Percentiles rank a stretch among this genome's conserved stretches.
Conservation (phyloP, 2,113 vertebrate genomes). For the Cisticola juncidis region DNA sequence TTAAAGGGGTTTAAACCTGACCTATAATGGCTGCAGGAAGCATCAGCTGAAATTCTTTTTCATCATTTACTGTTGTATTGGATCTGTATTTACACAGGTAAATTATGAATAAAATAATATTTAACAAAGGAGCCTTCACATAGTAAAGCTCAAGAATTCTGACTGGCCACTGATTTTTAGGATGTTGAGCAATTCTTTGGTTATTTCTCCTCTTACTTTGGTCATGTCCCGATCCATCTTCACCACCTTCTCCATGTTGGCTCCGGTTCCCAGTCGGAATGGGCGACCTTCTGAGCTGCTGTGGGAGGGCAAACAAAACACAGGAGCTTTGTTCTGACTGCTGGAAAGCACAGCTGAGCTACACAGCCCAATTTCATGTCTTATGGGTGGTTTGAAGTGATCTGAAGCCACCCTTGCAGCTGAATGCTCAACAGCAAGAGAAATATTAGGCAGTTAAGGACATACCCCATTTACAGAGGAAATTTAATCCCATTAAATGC, state of each 20-base stretch:
- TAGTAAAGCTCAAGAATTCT: neutral
- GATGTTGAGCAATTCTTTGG: neutral
- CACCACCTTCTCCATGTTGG: constrained; percentile 99
- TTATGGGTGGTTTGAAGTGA: neutral
- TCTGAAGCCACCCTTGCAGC: neutral
- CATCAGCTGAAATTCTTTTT: neutral
- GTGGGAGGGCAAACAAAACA: constrained; percentile 15
- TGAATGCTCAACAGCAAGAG: neutral
- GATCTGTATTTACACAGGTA: neutral
- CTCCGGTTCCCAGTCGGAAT: constrained; percentile 94
- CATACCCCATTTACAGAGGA: neutral
- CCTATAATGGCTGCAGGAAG: neutral
- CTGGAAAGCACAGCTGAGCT: neutral
- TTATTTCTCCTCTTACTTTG: constrained; percentile 78
- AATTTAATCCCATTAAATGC: neutral
- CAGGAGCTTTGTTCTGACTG: neutral
- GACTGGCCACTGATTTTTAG: neutral
- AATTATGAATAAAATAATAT: neutral
- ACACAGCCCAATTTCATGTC: neutral
- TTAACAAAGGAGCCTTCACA: neutral
- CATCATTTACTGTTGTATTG: neutral
- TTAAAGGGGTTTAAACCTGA: neutral
- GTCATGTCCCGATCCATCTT: constrained; percentile 99
- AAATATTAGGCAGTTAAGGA: neutral
- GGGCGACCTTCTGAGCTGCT: constrained; percentile 98